These are phyloP conservation scores for Pipistrellus kuhlii DNA, from an alignment of 2,797 vertebrate species.

Conservation along the genomic window DNA sequence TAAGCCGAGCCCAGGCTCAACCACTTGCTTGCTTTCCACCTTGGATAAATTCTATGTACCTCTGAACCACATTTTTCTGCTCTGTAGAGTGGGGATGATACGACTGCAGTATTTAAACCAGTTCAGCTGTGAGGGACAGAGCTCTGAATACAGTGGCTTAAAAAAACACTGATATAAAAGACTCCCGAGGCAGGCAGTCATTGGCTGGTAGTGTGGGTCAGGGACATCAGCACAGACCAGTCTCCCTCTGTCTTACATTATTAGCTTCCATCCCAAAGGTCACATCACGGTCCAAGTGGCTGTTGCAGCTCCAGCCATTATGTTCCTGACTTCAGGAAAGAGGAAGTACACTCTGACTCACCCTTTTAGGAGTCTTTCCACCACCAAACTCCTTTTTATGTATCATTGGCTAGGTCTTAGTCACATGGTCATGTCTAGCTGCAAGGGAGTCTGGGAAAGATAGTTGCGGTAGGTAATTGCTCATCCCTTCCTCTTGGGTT, in stretches of 20 bases:
- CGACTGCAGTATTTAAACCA: background rate
- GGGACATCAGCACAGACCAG: background rate
- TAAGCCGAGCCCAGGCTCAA: background rate
- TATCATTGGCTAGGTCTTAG: constrained; percentile 18
- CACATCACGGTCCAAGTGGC: background rate
- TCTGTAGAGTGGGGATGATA: background rate
- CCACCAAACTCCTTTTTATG: background rate
- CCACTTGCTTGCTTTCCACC: background rate
- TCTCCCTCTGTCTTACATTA: background rate
- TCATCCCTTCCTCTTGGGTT: background rate
- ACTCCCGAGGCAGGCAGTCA: background rate
- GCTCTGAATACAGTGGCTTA: background rate
- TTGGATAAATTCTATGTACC: background rate
- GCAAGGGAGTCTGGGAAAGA: background rate
- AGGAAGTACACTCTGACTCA: background rate
- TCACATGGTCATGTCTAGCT: background rate
- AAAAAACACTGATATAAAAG: background rate
- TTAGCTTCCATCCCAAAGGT: background rate
- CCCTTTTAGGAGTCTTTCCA: background rate
- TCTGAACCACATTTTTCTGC: background rate
- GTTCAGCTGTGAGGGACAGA: background rate
- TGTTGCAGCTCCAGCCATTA: background rate
- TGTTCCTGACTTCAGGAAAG: background rate
- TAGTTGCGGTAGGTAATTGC: background rate
- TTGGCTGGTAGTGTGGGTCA: background rate